Percentiles rank a stretch among this genome's conserved stretches.
Conservation (phyloP, 1,140 invertebrate genomes). For the Tetraneura akinire region DNA sequence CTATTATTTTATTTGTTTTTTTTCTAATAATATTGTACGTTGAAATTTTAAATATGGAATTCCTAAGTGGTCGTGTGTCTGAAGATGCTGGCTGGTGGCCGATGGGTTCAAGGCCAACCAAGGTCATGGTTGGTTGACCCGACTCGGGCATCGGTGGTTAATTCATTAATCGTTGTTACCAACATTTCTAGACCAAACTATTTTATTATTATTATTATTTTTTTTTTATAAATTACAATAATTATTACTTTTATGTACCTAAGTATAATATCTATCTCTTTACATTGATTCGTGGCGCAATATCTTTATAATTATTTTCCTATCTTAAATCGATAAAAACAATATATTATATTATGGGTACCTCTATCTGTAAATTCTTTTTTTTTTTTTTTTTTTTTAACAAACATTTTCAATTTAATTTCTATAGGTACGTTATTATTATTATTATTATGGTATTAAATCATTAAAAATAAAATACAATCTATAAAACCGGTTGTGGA, state of each 20-base stretch:
- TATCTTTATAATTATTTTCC: background rate
- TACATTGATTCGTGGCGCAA: background rate
- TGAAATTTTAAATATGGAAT: slow-evolving; percentile 16
- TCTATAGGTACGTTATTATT: too few species aligned
- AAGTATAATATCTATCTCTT: background rate
- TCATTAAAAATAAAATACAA: slow-evolving; percentile 36
- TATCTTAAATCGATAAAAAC: slow-evolving; percentile 27
- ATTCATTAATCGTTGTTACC: slow-evolving; percentile 49
- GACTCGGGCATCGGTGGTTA: slow-evolving; percentile 25
- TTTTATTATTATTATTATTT: background rate
- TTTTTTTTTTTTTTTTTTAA: slow-evolving; percentile 42
- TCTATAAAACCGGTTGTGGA: slow-evolving; percentile 35
- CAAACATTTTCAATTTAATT: slow-evolving; percentile 43
- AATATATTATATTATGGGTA: too few species aligned
- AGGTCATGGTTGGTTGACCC: slow-evolving; percentile 49
- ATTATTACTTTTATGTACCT: slow-evolving; percentile 15
- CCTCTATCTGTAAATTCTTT: too few species aligned
- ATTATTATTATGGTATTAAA: slow-evolving; percentile 6
- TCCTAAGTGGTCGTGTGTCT: slow-evolving; percentile 5
- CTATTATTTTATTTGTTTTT: too few species aligned
- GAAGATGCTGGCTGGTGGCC: slow-evolving; percentile 22
- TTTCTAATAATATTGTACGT: background rate
- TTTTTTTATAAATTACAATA: background rate
- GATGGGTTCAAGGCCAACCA: slow-evolving; percentile 46
- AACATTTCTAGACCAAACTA: background rate